phyloP scores from a whole-genome alignment of 1,140 invertebrate genomes.

The Leguminivora glycinivorella region DNA sequence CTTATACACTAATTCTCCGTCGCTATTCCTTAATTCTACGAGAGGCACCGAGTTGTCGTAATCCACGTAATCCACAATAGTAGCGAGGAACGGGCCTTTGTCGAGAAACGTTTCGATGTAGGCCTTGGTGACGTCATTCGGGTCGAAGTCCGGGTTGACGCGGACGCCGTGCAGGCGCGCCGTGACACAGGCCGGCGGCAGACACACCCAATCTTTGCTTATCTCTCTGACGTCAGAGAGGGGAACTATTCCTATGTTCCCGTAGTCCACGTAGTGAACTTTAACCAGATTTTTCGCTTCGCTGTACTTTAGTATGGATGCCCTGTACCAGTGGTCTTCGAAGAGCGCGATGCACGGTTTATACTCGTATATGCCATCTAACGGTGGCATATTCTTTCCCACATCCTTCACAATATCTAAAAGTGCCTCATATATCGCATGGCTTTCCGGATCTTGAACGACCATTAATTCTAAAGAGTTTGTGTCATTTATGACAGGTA shows the following conservation, averaged over 20 bases:
- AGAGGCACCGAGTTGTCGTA: conserved; percentile 40
- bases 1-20: conserved; percentile 52
- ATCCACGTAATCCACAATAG: conserved; percentile 45
- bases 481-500: conserved; percentile 53
- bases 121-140: conserved; percentile 40
- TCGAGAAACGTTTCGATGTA: conserved; percentile 56
- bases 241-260: conserved; percentile 58
- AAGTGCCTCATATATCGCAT: conserved; percentile 50
- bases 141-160: conserved; percentile 51
- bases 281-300: conserved; percentile 53
- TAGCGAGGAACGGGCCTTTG: conserved; percentile 51
- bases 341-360: conserved; percentile 69
- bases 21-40: conserved; percentile 56
- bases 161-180: conserved; percentile 50
- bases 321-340: conserved; percentile 65
- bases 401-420: conserved; percentile 51
- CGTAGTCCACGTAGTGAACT: conserved; percentile 72
- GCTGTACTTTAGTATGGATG: conserved; percentile 60
- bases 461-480: conserved; percentile 53
- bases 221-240: conserved; percentile 60
- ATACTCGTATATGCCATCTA: conserved; percentile 63
- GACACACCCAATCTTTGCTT: conserved; percentile 46
- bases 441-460: conserved; percentile 49
- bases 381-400: conserved; percentile 40
- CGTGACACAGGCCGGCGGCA: conserved; percentile 55